Evolutionary conservation across 2,113 vertebrate species (phyloP).

Genomic region (Lates calcarifer): DNA sequence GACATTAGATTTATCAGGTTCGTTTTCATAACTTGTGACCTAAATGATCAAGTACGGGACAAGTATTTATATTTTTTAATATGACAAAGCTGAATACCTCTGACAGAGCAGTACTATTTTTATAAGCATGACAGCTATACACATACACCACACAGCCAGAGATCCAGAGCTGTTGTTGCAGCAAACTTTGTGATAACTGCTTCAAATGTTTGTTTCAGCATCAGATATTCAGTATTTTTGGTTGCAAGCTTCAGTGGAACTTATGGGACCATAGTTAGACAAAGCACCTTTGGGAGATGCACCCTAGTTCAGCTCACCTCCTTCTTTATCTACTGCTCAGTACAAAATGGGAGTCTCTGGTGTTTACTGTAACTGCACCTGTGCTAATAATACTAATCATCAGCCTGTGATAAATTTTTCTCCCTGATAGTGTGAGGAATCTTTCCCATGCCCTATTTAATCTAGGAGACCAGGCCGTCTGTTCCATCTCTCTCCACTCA

Average conservation of each 20-base stretch:
- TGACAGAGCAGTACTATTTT: background rate
- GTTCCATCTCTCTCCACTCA: constrained; percentile 74
- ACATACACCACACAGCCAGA: background rate
- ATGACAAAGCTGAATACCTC: background rate
- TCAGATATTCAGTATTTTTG: constrained; percentile 20
- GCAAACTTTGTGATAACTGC: background rate
- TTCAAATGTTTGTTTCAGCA: constrained; percentile 11
- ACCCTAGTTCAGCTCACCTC: constrained; percentile 65
- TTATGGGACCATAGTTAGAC: constrained; percentile 46
- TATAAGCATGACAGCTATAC: background rate
- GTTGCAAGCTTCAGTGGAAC: constrained; percentile 17
- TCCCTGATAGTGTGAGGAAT: constrained; percentile 75
- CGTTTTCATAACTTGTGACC: constrained; percentile 3
- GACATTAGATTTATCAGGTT: constrained; percentile 8
- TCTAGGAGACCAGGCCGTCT: constrained; percentile 76
- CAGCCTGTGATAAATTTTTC: constrained; percentile 79
- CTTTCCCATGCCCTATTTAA: constrained; percentile 80
- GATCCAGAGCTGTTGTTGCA: background rate
- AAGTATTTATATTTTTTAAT: background rate
- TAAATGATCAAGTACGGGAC: background rate
- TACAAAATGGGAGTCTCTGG: constrained; percentile 71
- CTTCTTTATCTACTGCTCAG: constrained; percentile 68
- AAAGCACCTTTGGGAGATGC: constrained; percentile 67
- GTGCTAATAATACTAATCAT: constrained; percentile 84
- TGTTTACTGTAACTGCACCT: constrained; percentile 85